A percentile compares a stretch with the other conserved stretches of the same genome.
phyloP scores from a whole-genome alignment of 2,888 invertebrate genomes.

The Drosophila kokeensis region DNA sequence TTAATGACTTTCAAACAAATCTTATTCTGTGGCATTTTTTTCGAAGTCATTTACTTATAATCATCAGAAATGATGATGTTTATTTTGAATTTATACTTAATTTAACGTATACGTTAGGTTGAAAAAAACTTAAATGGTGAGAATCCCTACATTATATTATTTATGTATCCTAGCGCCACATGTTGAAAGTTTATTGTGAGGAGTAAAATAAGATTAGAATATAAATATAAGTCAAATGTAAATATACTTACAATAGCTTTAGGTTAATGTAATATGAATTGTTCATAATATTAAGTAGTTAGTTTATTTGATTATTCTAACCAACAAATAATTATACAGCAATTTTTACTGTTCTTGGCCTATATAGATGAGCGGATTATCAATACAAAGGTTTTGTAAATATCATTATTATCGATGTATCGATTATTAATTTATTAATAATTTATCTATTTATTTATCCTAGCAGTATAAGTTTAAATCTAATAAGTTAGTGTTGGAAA shows the following conservation, averaged over 20 bases:
- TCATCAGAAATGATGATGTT: not conserved
- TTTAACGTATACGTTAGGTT: not conserved
- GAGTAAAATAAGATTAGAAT: not conserved
- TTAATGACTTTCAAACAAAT: not conserved
- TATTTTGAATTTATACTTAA: not conserved
- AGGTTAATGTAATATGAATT: not conserved
- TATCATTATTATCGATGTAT: not conserved
- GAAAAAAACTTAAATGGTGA: not conserved
- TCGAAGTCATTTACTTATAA: not conserved
- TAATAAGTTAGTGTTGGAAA: not conserved
- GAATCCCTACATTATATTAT: not conserved
- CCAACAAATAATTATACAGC: not conserved
- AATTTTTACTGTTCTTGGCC: not conserved
- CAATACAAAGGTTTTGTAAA: not conserved
- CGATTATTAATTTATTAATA: no score
- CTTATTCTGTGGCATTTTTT: not conserved
- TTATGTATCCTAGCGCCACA: not conserved
- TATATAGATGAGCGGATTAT: not conserved
- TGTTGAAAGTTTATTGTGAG: not conserved
- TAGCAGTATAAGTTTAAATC: not conserved
- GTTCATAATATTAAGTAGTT: not conserved
- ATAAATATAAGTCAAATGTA: not conserved
- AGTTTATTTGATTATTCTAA: not conserved
- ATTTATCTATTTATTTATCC: not conserved
- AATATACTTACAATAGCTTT: not conserved